phyloP scores from a whole-genome alignment of 2,797 vertebrate genomes.

The Melanotaenia nigrans region DNA sequence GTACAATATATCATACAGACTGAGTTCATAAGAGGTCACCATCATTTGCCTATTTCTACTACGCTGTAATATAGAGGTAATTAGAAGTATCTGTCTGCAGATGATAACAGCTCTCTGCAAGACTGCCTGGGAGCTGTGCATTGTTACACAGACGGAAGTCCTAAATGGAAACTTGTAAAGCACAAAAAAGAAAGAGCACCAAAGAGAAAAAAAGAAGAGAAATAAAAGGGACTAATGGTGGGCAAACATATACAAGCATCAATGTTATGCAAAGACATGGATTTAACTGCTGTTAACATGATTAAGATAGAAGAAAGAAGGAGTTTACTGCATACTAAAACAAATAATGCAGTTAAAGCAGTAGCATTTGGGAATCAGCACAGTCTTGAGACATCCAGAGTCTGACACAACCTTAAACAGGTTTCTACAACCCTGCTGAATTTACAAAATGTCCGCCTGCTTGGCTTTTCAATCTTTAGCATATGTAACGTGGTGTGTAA shows the following conservation, averaged over 20 bases:
- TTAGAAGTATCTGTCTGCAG: constrained; percentile 55
- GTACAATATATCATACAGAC: constrained; percentile 21
- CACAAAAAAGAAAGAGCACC: constrained; percentile 32
- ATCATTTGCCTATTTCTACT: constrained; percentile 30
- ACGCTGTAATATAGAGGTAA: constrained; percentile 38
- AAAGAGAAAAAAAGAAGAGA: constrained; percentile 12
- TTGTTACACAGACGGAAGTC: constrained; percentile 39
- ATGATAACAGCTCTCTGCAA: constrained; percentile 50
- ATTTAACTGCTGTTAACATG: constrained; percentile 47
- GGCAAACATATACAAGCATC: constrained; percentile 32
- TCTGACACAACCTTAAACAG: constrained; percentile 10
- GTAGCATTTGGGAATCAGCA: constrained; percentile 24
- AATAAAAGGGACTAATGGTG: constrained; percentile 34
- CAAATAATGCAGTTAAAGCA: constrained; percentile 54
- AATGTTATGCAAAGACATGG: constrained; percentile 44
- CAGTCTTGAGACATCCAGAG: constrained; percentile 19
- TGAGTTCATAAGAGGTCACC: constrained; percentile 9
- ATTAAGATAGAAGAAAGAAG: constrained; percentile 31
- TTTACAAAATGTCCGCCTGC: constrained; percentile 21
- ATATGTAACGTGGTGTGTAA: constrained; percentile 31
- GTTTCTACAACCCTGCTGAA: constrained; percentile 17
- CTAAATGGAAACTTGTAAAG: constrained; percentile 59
- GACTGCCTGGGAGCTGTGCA: constrained; percentile 42
- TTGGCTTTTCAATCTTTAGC: constrained; percentile 32
- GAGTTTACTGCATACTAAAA: constrained; percentile 56